Base-by-base conservation (phyloP, 2,888 invertebrate species). In the Strigamia transsilvanica region DNA sequence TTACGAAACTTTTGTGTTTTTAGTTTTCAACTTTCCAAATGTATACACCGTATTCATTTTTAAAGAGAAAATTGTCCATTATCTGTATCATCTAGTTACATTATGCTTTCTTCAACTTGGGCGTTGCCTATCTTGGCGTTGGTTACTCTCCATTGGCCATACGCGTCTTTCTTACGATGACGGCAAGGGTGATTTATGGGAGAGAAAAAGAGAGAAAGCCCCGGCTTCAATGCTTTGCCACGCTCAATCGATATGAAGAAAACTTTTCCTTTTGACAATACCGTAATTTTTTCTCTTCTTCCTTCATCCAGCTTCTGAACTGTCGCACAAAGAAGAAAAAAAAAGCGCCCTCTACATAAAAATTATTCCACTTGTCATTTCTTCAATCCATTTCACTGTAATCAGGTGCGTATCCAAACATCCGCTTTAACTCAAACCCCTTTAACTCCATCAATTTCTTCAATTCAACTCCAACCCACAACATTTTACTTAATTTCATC, bases 61-160 rank as follows among this genome's bases (percentile, higher is more conserved):
- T 46, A 34, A 34, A 34, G 34, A 34, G 34, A 34, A 34, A 34
- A 34, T 3, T 34, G 3, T 46, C 46, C 46, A 13, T 46, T 46
- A 46, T 46, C 46, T 15, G 46, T 13, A 46, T 46, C 46, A 46
- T 46, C 46, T 46, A 15, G 46, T 46, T 46, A 46, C 46, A 46
- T 46, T 46, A 46, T 46, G 46, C 46, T 46, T 46, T 46, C 46
- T 46, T 46, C 46, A 46, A 46, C 46, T 46, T 46, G 46, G 46
- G 46, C 46, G 46, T 46, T 46, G 46, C 46, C 46, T 46, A 46
- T 46, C 46, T 46, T 46, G 46, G 46, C 46, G 46, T 46, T 46
- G 46, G 46, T 46, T 46, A 46, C 46, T 46, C 46, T 46, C 46
- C 46, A 46, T 46, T 46, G 46, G 46, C 46, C 46, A 46, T 46